These are phyloP conservation scores for Cartodere bifasciata DNA, from an alignment of 2,888 invertebrate genomes.

Conservation along the genomic window DNA sequence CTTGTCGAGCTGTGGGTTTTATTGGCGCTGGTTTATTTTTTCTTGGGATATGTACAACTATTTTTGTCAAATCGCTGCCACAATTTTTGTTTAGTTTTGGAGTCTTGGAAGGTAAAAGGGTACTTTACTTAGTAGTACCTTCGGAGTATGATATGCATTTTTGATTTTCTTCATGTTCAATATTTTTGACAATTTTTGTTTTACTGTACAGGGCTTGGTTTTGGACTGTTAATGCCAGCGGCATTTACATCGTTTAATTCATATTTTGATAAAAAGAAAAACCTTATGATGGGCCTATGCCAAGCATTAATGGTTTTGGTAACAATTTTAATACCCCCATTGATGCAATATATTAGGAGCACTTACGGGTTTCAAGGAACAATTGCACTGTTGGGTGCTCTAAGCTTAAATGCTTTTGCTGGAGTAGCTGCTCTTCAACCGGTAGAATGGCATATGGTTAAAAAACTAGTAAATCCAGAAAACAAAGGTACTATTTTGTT, in stretches of 20 bases:
- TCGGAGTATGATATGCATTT: constrained; percentile 7
- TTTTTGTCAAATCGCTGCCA: constrained; percentile 48
- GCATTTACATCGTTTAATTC: constrained; percentile 61
- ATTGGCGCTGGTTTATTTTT: constrained; percentile 50
- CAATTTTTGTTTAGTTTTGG: constrained; percentile 54
- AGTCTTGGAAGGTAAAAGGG: constrained; percentile 46
- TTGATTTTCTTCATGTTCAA: constrained; percentile 2
- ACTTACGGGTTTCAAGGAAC: constrained; percentile 61
- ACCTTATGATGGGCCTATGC: constrained; percentile 62
- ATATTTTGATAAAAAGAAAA: constrained; percentile 56
- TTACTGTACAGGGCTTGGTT: constrained; percentile 47
- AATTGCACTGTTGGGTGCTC: constrained; percentile 49
- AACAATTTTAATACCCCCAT: constrained; percentile 53
- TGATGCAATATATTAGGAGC: constrained; percentile 46
- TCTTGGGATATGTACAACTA: constrained; percentile 46
- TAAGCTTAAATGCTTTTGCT: constrained; percentile 52
- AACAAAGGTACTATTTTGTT: constrained; percentile 4
- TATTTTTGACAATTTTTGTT: constrained; percentile 6
- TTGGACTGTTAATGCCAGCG: constrained; percentile 61
- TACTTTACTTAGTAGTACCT: no score
- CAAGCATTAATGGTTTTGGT: constrained; percentile 58
- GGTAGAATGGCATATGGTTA: constrained; percentile 54
- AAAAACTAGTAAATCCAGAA: constrained; percentile 16
- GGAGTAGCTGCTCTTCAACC: constrained; percentile 64
- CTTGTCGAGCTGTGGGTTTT: constrained; percentile 53